Evolutionary conservation across 2,888 invertebrate genomes (phyloP), one percentile per base, ranked within the genome.

Genomic region (Gisinianus flammeolus): DNA sequence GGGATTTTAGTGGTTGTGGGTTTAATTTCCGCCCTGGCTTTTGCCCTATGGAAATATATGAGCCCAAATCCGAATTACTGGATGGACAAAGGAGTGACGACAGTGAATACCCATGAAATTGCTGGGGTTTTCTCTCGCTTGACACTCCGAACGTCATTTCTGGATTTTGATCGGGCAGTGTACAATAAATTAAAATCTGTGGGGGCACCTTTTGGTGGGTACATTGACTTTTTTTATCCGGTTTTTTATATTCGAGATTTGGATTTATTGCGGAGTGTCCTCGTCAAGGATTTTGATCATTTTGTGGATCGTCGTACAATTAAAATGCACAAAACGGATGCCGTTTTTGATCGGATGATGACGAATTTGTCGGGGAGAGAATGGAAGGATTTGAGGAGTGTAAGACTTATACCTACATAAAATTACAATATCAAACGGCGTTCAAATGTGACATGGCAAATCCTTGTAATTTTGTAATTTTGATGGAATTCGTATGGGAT

Each of bases 221-320:
- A 28, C 19, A 30, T 58, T 16, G 76, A 76, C 56, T 10, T 69
- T 24, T n/a, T 56, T 5, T 16, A 16, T 12, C 58, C 80, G n/a
- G 28, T 33, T 10, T 72, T 77, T 1, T 64, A 54, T 12, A 31
- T 81, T 6, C 70, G 54, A 12, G 81, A 82, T 64, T 77, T 79
- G 52, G 81, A 81, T 10, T 68, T 83, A 26, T 33, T 82, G 5
- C 76, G 75, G 30, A 64, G 54, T 0, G 69, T 83, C 35, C 67
- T 75, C 12, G 79, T 82, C n/a, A 82, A 81, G 70, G 81, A 83
- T 69, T 81, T 81, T 69, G 76, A 83, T 12, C 67, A 78, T 62
- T 81, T 77, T 58, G 71, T 26, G 16, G 77, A 76, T n/a, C 31
- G 73, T 6, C 76, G 24, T 28, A 31, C 10, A 4, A 72, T 26